A percentile compares a stretch with the other conserved stretches of the same genome.
phyloP scores from a whole-genome alignment of 2,113 vertebrate species.

The Albula goreensis region DNA sequence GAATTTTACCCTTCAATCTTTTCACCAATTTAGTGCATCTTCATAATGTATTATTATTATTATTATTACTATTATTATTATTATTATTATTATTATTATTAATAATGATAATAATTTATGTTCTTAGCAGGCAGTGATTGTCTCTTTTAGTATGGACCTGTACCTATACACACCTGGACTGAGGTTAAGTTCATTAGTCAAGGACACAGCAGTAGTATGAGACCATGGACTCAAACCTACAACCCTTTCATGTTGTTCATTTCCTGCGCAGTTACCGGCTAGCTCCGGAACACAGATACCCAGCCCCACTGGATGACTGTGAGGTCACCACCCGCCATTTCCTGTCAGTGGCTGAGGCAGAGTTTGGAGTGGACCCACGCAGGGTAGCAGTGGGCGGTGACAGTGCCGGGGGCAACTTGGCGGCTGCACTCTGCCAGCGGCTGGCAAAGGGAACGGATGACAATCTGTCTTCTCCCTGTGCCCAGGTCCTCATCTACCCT shows the following conservation, averaged over 20 bases:
- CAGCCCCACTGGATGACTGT: constrained; percentile 67
- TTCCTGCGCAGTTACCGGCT: constrained; percentile 71
- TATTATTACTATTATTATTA: background rate
- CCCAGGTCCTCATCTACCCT: constrained; percentile 82
- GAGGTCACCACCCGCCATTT: constrained; percentile 74
- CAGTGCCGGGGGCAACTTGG: constrained; percentile 74
- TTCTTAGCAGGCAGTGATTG: no score
- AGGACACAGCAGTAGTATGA: background rate
- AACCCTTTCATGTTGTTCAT: constrained; percentile 6
- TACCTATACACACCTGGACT: background rate
- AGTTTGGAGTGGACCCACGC: constrained; percentile 72
- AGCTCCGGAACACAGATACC: constrained; percentile 74
- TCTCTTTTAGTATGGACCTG: no score
- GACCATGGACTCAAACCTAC: background rate
- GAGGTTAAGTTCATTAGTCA: background rate
- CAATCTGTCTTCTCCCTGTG: constrained; percentile 71
- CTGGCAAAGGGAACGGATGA: constrained; percentile 53
- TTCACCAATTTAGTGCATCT: background rate
- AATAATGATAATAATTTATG: no score
- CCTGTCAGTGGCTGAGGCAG: constrained; percentile 61
- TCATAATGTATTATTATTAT: background rate
- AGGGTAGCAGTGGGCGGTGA: constrained; percentile 75
- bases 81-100: background rate
- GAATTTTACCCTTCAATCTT: no score
- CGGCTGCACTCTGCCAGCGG: constrained; percentile 70